These are phyloP conservation scores for Argya squamiceps DNA, from an alignment of 2,797 vertebrate species.

Conservation along the genomic window DNA sequence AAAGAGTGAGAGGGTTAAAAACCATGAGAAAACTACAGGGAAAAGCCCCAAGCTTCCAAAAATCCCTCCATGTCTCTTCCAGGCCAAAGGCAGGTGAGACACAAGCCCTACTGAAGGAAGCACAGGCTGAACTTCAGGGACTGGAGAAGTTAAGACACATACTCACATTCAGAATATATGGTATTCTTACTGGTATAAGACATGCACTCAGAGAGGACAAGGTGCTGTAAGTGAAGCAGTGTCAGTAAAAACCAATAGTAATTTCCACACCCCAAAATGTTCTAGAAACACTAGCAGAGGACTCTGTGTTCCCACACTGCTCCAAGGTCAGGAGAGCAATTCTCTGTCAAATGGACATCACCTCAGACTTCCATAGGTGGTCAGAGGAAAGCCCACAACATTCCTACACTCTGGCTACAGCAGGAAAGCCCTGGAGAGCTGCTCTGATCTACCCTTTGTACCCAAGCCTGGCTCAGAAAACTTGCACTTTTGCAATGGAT, in stretches of 20 bases:
- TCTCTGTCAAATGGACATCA: neutral
- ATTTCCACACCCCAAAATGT: neutral
- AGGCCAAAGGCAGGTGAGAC: neutral
- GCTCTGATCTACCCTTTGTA: neutral
- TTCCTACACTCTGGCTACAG: neutral
- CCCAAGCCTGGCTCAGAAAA: neutral
- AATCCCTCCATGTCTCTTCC: accelerated
- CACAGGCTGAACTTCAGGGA: neutral
- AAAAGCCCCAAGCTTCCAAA: neutral
- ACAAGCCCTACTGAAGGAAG: neutral
- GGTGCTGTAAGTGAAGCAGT: neutral
- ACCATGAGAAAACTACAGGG: neutral
- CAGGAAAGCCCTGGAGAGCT: neutral
- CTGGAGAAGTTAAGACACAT: neutral
- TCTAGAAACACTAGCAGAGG: neutral
- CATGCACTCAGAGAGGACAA: accelerated
- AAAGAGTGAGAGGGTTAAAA: neutral
- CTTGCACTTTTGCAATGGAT: neutral
- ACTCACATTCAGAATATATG: neutral
- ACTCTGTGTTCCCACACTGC: neutral
- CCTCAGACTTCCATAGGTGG: neutral
- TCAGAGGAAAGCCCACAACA: neutral
- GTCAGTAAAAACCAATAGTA: neutral
- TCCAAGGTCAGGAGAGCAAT: neutral
- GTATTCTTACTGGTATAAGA: neutral